A percentile compares a stretch with the other conserved stretches of the same genome.
Conservation (phyloP, 92 coral and sea anemone genomes). For the Phenganax stokvisi region DNA sequence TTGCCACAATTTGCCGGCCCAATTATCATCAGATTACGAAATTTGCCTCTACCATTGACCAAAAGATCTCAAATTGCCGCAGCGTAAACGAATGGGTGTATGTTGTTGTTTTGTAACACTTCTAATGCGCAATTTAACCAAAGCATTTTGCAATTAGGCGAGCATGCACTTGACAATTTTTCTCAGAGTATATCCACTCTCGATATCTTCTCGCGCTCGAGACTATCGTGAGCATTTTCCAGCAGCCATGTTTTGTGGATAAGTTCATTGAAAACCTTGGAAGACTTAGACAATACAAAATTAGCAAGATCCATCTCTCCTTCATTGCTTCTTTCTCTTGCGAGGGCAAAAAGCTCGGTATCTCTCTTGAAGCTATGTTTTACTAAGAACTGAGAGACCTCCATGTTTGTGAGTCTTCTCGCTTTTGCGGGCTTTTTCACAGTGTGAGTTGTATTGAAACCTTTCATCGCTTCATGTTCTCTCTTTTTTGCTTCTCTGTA, state of each 20-base stretch:
- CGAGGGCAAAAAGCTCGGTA: conserved; percentile 20
- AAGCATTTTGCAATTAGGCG: background rate
- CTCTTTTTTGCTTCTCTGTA: background rate
- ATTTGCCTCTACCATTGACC: background rate
- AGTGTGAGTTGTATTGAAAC: background rate
- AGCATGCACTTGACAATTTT: background rate
- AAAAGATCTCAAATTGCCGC: conserved; percentile 12
- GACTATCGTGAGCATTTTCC: background rate
- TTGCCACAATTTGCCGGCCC: conserved; percentile 4
- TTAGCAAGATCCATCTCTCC: conserved; percentile 12
- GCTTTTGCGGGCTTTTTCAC: background rate
- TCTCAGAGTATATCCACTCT: conserved; percentile 13
- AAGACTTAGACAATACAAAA: conserved; percentile 6
- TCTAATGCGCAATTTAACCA: conserved; percentile 2
- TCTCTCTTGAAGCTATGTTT: conserved; percentile 10
- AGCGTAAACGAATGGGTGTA: background rate
- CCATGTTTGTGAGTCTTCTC: background rate
- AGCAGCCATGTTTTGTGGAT: conserved; percentile 4
- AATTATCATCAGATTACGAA: background rate
- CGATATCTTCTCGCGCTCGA: background rate
- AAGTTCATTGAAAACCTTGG: background rate
- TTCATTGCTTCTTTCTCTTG: conserved; percentile 9
- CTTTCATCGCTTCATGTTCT: background rate
- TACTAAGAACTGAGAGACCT: conserved; percentile 3
- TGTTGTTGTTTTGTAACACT: conserved; percentile 11